Conservation (phyloP, 1,140 invertebrate genomes). For the Polyergus mexicanus region DNA sequence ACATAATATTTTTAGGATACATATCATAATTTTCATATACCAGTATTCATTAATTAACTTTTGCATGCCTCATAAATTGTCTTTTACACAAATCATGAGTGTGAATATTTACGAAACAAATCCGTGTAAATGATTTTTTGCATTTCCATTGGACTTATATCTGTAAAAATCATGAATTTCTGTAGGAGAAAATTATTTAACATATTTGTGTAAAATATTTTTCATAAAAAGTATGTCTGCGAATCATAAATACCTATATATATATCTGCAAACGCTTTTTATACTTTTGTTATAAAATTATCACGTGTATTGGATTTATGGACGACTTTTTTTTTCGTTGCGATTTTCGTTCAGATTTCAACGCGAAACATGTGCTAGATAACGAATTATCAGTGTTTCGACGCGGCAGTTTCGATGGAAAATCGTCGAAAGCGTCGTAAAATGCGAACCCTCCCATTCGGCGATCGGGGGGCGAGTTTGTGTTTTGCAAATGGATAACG, state of each 20-base stretch:
- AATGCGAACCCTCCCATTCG: constrained; percentile 1
- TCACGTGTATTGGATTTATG: background rate
- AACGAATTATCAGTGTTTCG: constrained; percentile 37
- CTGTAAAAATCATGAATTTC: background rate
- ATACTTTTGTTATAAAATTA: background rate
- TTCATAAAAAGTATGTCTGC: background rate
- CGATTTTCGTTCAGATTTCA: constrained; percentile 3
- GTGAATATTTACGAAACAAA: background rate
- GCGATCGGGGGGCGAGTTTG: constrained; percentile 18
- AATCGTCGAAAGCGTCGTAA: constrained; percentile 45
- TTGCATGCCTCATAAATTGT: background rate
- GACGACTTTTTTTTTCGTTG: background rate
- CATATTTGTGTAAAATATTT: background rate
- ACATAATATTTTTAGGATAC: background rate
- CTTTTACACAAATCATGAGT: background rate
- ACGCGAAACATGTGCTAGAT: background rate
- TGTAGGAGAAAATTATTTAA: background rate
- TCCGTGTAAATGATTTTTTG: background rate
- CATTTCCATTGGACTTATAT: background rate
- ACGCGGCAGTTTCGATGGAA: constrained; percentile 16
- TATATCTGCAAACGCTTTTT: background rate
- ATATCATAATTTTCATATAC: background rate
- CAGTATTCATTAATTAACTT: background rate
- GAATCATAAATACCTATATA: background rate
- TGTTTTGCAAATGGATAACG: constrained; percentile 59